Base-by-base conservation (phyloP, 2,113 vertebrate genomes). In the Apistogramma diplotaenia region DNA sequence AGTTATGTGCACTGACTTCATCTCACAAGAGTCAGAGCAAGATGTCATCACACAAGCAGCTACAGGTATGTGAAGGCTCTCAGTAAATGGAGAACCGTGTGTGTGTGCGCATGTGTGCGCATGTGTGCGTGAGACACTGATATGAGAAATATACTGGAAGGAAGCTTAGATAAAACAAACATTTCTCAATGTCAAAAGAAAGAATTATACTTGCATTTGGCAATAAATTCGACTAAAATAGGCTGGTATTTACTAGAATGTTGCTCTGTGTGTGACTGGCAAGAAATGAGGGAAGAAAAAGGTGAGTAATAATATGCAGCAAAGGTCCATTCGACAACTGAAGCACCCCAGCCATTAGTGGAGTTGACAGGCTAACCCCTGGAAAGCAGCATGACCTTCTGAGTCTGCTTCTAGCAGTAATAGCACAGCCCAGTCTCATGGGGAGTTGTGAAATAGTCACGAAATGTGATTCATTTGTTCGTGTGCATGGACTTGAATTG, bases 41-140 rank as follows among this genome's bases (percentile, higher is more conserved):
- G 82, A 88, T 74, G 49, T 74, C 78, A 55, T 31, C 19, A 21
- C 60, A 76, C 65, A 57, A 78, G 72, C 59, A 77, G 43, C 55
- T 40, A 6, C 59, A 77, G 43, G 49, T 40, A 6, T 27, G 74
- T 27, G 56, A 84, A 74, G 33, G 15, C 55, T 59, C 51, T 67
- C 81, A 81, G 74, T 83, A 81, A 80, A 21, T 56, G 6, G 40
- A 71, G 29, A 75, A 51, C 46, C 9, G 33, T 61, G 59, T 40
- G 58, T 25, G 23, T 35, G 53, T 23, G 11, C 11, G 51, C n/a
- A 18, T 53, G 35, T 65, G 35, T 43, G 35, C 18, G 15, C 5
- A 37, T 40, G 37, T 40, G 37, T 40, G 37, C 12, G 35, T 11
- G 35, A 29, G 35, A 27, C 57, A 12, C 2, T 1, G 31, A 60